Evolutionary conservation across 1,140 invertebrate genomes (phyloP).

Genomic region (Cotesia chilonis): DNA sequence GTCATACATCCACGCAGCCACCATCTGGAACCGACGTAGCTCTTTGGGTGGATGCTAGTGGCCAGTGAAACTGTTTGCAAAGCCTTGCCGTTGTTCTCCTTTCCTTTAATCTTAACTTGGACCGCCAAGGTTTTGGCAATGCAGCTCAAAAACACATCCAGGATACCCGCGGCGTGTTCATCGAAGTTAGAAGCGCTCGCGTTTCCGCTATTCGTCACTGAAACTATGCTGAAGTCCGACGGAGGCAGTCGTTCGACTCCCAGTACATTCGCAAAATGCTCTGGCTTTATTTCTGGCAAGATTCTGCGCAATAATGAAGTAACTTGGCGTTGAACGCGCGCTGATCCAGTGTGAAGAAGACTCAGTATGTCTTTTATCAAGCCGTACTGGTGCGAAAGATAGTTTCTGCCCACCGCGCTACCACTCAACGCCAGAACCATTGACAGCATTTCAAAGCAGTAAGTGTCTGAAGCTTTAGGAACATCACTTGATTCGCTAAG

Average conservation of each 20-base stretch:
- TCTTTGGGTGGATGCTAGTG: conserved; percentile 69
- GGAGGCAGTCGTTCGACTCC: conserved; percentile 77
- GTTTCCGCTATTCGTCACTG: conserved; percentile 62
- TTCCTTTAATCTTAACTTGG: conserved; percentile 85
- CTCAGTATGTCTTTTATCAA: conserved; percentile 86
- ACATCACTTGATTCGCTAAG: conserved; percentile 62
- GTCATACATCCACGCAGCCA: conserved; percentile 86
- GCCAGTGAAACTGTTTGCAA: conserved; percentile 70
- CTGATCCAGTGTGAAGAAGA: conserved; percentile 91
- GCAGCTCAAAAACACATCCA: conserved; percentile 87
- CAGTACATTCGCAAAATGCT: conserved; percentile 73
- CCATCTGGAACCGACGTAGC: conserved; percentile 75
- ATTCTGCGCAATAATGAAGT: conserved; percentile 82
- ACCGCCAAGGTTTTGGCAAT: conserved; percentile 87
- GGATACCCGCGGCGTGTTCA: conserved; percentile 72
- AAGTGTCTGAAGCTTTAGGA: conserved; percentile 79
- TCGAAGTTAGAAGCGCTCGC: conserved; percentile 71
- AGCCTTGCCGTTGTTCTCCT: conserved; percentile 73
- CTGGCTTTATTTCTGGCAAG: conserved; percentile 82
- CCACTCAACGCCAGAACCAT: conserved; percentile 94
- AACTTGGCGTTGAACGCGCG: conserved; percentile 93
- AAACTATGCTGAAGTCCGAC: conserved; percentile 79
- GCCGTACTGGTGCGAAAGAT: conserved; percentile 88
- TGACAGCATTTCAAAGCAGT: conserved; percentile 97
- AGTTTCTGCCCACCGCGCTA: conserved; percentile 86